phyloP scores from a whole-genome alignment of 2,888 invertebrate species.

The Rhimphoctona megacephalus region DNA sequence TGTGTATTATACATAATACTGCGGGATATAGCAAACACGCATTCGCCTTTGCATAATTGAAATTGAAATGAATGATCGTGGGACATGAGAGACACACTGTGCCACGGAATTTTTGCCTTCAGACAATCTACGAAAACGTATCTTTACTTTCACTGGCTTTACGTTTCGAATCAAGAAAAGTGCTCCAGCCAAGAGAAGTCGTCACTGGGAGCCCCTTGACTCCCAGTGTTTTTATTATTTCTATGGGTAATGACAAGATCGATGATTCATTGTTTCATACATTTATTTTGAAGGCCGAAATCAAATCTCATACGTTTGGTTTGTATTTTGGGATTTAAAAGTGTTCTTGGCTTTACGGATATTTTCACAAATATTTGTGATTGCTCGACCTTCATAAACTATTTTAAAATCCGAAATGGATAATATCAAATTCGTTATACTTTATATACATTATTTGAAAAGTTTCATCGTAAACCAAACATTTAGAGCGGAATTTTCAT shows the following conservation, averaged over 20 bases:
- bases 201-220: conserved; percentile 38
- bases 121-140: conserved; percentile 71
- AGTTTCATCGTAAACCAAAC: no score
- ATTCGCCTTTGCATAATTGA: conserved; percentile 60
- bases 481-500: no score
- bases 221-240: conserved; percentile 7
- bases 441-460: no score
- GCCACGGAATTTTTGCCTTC: conserved; percentile 71
- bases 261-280: conserved; percentile 37
- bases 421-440: no score
- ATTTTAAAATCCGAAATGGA: not conserved
- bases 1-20: conserved; percentile 16
- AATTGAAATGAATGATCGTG: conserved; percentile 67
- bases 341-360: not conserved
- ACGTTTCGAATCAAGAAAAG: conserved; percentile 67
- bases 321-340: not conserved
- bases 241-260: conserved; percentile 40
- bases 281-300: conserved; percentile 39
- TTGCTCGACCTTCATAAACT: not conserved
- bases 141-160: conserved; percentile 78
- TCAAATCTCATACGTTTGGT: not conserved
- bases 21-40: conserved; percentile 32
- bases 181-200: conserved; percentile 44
- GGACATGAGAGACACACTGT: conserved; percentile 61
- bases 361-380: not conserved